These are phyloP conservation scores for Asobara japonica DNA, from an alignment of 1,140 invertebrate species.

Conservation along the genomic window DNA sequence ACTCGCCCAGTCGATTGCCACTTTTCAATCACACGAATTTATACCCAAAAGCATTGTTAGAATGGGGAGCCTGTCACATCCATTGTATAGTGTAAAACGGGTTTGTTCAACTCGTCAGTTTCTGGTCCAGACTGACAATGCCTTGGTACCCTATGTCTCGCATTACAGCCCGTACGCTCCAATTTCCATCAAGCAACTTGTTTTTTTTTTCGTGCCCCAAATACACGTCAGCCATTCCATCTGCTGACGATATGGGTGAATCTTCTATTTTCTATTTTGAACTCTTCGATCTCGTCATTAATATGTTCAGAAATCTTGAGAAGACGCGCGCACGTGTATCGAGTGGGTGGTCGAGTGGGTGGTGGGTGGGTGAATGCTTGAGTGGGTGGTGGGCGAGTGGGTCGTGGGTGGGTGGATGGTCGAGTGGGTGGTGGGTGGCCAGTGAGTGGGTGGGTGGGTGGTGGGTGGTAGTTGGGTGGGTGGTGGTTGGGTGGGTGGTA, in stretches of 20 bases:
- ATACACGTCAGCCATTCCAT: background rate
- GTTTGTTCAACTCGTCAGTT: conserved; percentile 3
- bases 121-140: conserved; percentile 26
- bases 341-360: too few relatives aligned
- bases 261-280: conserved; percentile 16
- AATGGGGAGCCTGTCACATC: background rate
- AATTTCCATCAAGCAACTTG: conserved; percentile 23
- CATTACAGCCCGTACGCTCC: conserved; percentile 31
- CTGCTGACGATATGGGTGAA: background rate
- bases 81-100: conserved; percentile 1
- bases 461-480: too few relatives aligned
- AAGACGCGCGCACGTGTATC: too few relatives aligned
- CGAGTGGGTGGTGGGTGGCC: too few relatives aligned
- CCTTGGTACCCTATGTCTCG: conserved; percentile 28
- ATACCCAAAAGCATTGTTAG: background rate
- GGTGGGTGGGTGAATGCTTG: too few relatives aligned
- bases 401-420: too few relatives aligned
- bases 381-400: too few relatives aligned
- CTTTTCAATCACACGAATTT: conserved; percentile 28
- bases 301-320: too few relatives aligned
- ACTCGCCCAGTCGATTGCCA: background rate
- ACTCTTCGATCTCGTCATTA: background rate
- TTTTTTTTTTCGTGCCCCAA: background rate
- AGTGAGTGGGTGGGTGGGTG: too few relatives aligned
- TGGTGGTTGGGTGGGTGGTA: too few relatives aligned